Percentiles rank a stretch among this genome's conserved stretches.
Conservation (phyloP, 2,113 vertebrate genomes). For the Acrocephalus arundinaceus region DNA sequence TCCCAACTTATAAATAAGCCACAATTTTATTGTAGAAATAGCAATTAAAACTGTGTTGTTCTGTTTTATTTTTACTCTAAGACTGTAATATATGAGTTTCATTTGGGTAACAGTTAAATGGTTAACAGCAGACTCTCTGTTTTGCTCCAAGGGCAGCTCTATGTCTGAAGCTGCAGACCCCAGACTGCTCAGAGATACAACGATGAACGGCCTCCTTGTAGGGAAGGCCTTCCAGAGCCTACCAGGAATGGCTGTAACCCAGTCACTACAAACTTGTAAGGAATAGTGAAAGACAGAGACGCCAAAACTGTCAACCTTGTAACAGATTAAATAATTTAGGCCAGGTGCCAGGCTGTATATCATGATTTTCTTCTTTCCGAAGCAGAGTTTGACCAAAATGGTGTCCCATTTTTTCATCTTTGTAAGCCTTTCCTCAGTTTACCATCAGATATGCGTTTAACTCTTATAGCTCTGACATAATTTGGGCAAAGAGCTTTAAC, state of each 20-base stretch:
- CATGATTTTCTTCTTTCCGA: background rate
- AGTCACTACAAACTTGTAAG: background rate
- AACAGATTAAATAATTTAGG: constrained; percentile 55
- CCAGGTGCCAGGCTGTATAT: background rate
- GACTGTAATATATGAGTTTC: constrained; percentile 64
- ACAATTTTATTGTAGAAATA: constrained; percentile 72
- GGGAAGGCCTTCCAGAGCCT: constrained; percentile 24
- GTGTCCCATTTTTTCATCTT: constrained; percentile 2
- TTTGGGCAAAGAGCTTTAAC: background rate
- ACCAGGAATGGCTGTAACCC: background rate
- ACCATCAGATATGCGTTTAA: background rate
- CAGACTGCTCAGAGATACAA: background rate
- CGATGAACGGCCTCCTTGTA: constrained; percentile 29
- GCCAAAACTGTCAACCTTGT: constrained; percentile 2
- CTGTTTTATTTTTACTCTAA: constrained; percentile 64
- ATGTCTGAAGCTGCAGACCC: background rate
- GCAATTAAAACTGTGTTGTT: constrained; percentile 69
- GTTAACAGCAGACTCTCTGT: constrained; percentile 37
- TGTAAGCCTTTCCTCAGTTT: constrained; percentile 29
- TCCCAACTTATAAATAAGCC: constrained; percentile 68
- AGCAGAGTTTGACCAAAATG: background rate
- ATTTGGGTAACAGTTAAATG: constrained; percentile 51
- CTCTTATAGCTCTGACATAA: background rate
- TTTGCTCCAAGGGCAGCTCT: constrained; percentile 20
- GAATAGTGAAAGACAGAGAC: constrained; percentile 25